phyloP scores from a whole-genome alignment of 2,797 vertebrate genomes.

The Passerculus sandwichensis region DNA sequence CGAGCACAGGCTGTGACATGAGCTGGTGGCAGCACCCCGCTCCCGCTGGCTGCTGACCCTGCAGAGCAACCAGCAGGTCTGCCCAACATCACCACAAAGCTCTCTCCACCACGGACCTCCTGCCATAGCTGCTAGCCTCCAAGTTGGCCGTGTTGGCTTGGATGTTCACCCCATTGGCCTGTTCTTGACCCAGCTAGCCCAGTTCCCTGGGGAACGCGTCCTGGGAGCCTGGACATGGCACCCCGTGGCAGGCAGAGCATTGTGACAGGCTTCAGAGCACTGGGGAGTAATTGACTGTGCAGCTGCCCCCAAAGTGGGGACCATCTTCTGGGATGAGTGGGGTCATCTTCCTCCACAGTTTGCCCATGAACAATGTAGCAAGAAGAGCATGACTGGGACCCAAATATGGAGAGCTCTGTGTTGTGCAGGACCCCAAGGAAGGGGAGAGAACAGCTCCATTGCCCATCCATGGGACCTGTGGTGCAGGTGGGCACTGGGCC shows the following conservation, averaged over 20 bases:
- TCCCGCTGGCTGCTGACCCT: background rate
- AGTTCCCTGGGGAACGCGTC: background rate
- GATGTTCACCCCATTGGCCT: background rate
- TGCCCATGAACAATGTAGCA: fast-evolving
- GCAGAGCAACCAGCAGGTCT: background rate
- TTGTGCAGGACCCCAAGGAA: background rate
- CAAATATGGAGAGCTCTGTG: background rate
- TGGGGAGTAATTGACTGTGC: fast-evolving
- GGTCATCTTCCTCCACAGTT: background rate
- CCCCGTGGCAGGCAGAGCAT: background rate
- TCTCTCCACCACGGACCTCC: background rate
- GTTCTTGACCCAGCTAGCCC: background rate
- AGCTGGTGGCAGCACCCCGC: constrained; percentile 40
- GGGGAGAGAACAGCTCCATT: background rate
- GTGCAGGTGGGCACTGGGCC: background rate
- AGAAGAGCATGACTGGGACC: background rate
- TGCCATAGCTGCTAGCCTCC: background rate
- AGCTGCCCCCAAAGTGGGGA: background rate
- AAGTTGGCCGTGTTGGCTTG: background rate
- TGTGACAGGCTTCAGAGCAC: background rate
- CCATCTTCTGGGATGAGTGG: background rate
- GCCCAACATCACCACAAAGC: constrained; percentile 48
- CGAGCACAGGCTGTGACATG: constrained; percentile 13
- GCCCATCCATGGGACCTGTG: background rate
- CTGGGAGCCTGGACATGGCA: fast-evolving